A percentile compares a stretch with the other conserved stretches of the same genome.
These are phyloP conservation scores for Panopea generosa DNA, from an alignment of 2,888 invertebrate genomes.

Conservation along the genomic window DNA sequence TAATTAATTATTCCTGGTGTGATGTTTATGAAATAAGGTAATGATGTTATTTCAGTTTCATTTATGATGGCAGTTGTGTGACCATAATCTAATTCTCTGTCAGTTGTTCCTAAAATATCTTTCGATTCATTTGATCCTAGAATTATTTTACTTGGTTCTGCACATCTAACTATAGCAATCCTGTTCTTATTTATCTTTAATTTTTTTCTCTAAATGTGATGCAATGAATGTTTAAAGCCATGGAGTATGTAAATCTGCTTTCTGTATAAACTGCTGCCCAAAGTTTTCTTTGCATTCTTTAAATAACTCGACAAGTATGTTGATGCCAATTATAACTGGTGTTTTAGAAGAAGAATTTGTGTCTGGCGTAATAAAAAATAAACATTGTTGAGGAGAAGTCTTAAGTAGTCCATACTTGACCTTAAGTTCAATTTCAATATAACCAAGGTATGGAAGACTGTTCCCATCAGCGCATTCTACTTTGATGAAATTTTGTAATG, in stretches of 20 bases:
- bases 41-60: constrained; percentile 3
- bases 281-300: constrained; percentile 7
- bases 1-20: constrained; percentile 22
- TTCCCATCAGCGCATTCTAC: constrained; percentile 45
- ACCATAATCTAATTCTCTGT: constrained; percentile 21
- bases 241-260: constrained; percentile 14
- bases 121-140: constrained; percentile 24
- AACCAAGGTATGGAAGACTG: constrained; percentile 31
- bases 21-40: constrained; percentile 20
- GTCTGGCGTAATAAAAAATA: constrained; percentile 28
- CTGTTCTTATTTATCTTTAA: constrained; percentile 20
- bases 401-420: constrained; percentile 8
- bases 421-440: constrained; percentile 10
- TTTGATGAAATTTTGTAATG: constrained; percentile 3
- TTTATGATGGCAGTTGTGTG: constrained; percentile 17
- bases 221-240: constrained; percentile 30
- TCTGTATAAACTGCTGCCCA: constrained; percentile 31
- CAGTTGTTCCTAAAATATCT: constrained; percentile 14
- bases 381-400: background rate
- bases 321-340: constrained; percentile 33
- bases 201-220: constrained; percentile 24
- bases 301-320: constrained; percentile 10
- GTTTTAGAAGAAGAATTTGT: constrained; percentile 11
- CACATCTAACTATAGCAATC: constrained; percentile 21
- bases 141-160: constrained; percentile 12